Base-by-base conservation (phyloP, 64 coral and sea anemone species). In the Pocillopora verrucosa region DNA sequence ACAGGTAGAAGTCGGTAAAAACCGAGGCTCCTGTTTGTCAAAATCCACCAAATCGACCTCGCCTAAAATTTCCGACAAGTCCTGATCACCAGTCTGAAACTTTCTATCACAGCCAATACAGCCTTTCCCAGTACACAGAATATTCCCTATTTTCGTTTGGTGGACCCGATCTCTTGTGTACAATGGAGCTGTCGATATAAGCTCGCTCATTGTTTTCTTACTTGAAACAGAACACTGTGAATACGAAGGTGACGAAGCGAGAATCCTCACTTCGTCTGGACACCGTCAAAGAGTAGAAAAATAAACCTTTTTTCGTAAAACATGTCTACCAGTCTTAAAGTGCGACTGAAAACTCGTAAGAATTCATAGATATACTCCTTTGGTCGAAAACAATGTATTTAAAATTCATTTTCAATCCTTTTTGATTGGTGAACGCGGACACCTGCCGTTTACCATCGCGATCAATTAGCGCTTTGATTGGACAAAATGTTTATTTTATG, bases 101-200 rank as follows among this genome's bases (percentile, higher is more conserved):
- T 68, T 84, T 15, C 80, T 84, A 67, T 87, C 86, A 74, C 94
- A 96, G 3, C 74, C 94, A 10, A 96, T 88, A 90, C 94, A 96
- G 12, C 91, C 91, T 87, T 87, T 90, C 2, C 94, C 94, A 51
- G 94, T 96, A 41, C 94, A 96, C n/a, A 96, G 64, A 87, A 96
- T 93, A 34, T 90, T 80, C 26, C 94, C 94, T 77, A 84, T 64
- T 22, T 85, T 63, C 9, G 94, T 96, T 34, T 25, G 16, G 41
- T 96, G 94, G 67, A 82, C 80, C 59, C 91, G 70, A 41, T 80
- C 82, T 60, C 90, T 96, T 59, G 70, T 60, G 34, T 90, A 93
- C 63, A 89, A 65, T 5, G 94, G 94, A 72, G 92, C 94, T 0
- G 91, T 87, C 17, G 80, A 65, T 65, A 84, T 84, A 56, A 84